Evolutionary conservation across 2,797 vertebrate genomes (phyloP).

Genomic region (Ctenopoma kingsleyae): DNA sequence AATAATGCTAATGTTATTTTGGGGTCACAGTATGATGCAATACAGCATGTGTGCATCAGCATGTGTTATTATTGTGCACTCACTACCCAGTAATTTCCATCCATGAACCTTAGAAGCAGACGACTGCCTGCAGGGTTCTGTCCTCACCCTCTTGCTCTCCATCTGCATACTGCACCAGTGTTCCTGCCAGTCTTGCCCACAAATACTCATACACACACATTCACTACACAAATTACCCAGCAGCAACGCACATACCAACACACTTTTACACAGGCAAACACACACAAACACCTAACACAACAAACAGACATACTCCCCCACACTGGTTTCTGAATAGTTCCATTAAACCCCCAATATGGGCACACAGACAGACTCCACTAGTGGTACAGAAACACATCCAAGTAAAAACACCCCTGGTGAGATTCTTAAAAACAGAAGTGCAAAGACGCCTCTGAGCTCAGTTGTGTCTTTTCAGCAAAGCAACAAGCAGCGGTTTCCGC

Average conservation of each 20-base stretch:
- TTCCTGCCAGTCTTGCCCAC: conserved; percentile 58
- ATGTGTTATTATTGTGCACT: conserved; percentile 53
- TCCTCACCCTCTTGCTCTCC: conserved; percentile 80
- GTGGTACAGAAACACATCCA: conserved; percentile 6
- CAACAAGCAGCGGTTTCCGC: conserved; percentile 27
- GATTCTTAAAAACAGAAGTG: conserved; percentile 25
- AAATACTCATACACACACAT: conserved; percentile 35
- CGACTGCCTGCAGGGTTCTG: conserved; percentile 79
- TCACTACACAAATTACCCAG: conserved; percentile 31
- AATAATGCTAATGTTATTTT: conserved; percentile 26
- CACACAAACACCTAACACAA: conserved; percentile 21
- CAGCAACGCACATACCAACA: conserved; percentile 37
- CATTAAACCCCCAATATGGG: conserved; percentile 22
- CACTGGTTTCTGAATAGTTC: conserved; percentile 25
- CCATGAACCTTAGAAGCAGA: conserved; percentile 65
- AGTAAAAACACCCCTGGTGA: conserved; percentile 8
- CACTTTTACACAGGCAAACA: conserved; percentile 11
- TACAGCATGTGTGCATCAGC: conserved; percentile 36
- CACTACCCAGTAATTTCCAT: conserved; percentile 39
- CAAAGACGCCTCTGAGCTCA: conserved; percentile 7
- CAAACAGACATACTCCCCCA: not conserved
- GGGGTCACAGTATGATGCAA: conserved; percentile 18
- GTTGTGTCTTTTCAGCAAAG: conserved; percentile 16
- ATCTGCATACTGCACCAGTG: conserved; percentile 79
- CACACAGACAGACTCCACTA: conserved; percentile 22